Evolutionary conservation across 2,797 vertebrate genomes (phyloP).

Genomic region (Anisognathus igniventris): DNA sequence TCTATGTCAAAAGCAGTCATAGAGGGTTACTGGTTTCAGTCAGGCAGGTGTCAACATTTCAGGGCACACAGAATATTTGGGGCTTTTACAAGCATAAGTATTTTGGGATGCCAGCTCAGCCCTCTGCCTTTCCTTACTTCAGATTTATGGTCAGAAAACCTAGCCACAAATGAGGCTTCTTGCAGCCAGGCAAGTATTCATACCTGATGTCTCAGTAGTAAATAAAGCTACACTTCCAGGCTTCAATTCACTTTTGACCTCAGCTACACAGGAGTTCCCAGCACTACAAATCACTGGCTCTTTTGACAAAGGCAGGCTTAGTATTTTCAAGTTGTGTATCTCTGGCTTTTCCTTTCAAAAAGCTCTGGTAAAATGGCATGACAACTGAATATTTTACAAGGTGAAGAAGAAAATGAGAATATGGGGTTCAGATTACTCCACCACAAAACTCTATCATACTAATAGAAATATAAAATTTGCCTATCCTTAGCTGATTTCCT

Average conservation of each 20-base stretch:
- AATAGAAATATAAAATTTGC: not conserved
- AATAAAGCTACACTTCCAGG: not conserved
- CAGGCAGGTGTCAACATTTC: not conserved
- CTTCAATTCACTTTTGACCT: not conserved
- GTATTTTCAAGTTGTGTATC: not conserved
- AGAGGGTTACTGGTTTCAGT: not conserved
- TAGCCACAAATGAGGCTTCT: not conserved
- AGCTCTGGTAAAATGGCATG: not conserved
- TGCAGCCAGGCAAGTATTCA: not conserved
- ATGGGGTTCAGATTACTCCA: not conserved
- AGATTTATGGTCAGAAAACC: not conserved
- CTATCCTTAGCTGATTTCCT: not conserved
- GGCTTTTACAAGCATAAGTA: not conserved
- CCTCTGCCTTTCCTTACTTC: not conserved
- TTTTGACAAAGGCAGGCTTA: not conserved
- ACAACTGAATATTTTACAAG: not conserved
- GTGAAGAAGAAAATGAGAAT: not conserved
- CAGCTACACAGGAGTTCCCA: not conserved
- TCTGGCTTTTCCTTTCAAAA: not conserved
- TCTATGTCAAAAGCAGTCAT: not conserved
- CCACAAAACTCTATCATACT: not conserved
- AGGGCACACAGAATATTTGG: not conserved
- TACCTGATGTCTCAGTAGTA: not conserved
- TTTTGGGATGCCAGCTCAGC: not conserved
- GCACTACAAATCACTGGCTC: not conserved